phyloP scores from a whole-genome alignment of 2,888 invertebrate genomes.

The Encarsia formosa region DNA sequence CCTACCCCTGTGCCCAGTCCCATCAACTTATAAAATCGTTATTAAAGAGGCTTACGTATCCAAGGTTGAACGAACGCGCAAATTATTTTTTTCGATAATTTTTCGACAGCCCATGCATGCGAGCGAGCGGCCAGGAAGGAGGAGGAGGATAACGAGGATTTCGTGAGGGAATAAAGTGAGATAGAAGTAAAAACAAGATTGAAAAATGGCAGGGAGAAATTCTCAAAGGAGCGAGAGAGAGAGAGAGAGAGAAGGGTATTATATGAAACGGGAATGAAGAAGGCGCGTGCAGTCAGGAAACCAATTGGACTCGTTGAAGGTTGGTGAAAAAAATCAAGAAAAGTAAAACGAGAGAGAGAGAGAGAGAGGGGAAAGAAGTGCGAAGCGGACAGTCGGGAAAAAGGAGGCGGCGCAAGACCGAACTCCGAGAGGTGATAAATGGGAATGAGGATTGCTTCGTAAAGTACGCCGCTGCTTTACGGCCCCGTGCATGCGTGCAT shows the following conservation, averaged over 20 bases:
- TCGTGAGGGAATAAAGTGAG: conserved; percentile 13
- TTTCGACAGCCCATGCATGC: no score
- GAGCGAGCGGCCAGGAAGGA: conserved; percentile 6
- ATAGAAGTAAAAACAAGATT: conserved; percentile 14
- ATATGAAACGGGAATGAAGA: not conserved
- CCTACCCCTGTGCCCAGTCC: no score
- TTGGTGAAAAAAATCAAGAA: conserved; percentile 29
- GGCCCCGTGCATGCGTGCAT: not conserved
- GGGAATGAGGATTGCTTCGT: conserved; percentile 48
- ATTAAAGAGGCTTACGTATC: not conserved
- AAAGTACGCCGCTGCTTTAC: conserved; percentile 24
- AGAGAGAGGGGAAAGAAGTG: conserved; percentile 13
- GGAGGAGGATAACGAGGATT: conserved; percentile 34
- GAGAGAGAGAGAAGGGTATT: not conserved
- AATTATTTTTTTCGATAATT: conserved; percentile 21
- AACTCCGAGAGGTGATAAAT: conserved; percentile 49
- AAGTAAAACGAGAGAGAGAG: conserved; percentile 25
- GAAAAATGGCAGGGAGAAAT: conserved; percentile 21
- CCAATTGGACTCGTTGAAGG: conserved; percentile 41
- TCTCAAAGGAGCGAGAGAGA: conserved; percentile 4
- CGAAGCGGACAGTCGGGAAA: conserved; percentile 34
- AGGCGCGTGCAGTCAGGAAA: conserved; percentile 34
- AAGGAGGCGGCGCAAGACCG: conserved; percentile 32
- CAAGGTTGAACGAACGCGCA: not conserved
- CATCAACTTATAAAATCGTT: no score